phyloP scores from a whole-genome alignment of 2,113 vertebrate species.

The Halichoeres trimaculatus region DNA sequence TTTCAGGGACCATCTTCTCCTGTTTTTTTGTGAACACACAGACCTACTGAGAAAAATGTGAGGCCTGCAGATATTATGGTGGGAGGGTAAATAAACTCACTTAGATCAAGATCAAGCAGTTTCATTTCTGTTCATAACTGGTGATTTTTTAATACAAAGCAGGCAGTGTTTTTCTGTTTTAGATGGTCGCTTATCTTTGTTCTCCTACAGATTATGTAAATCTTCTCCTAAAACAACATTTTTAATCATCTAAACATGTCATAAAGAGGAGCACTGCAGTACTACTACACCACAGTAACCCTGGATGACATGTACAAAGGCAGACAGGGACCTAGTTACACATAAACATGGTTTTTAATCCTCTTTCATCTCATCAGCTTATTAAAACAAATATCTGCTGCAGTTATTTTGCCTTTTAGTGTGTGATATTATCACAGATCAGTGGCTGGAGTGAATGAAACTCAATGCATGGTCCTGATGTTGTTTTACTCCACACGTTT shows the following conservation, averaged over 20 bases:
- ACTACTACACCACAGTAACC: not conserved
- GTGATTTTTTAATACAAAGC: too few relatives aligned
- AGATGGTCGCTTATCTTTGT: too few relatives aligned
- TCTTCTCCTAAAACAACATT: not conserved
- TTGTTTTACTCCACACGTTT: not conserved
- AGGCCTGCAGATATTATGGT: not conserved
- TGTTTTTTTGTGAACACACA: not conserved
- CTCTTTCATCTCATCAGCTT: slow-evolving; percentile 21
- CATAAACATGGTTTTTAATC: slow-evolving; percentile 12
- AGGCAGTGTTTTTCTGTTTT: too few relatives aligned
- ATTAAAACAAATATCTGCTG: slow-evolving; percentile 21
- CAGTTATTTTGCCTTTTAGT: slow-evolving; percentile 3
- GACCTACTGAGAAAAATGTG: not conserved
- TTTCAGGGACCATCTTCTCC: not conserved
- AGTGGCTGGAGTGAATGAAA: not conserved
- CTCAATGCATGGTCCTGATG: not conserved
- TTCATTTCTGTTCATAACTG: too few relatives aligned
- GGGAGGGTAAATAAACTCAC: slow-evolving; percentile 22
- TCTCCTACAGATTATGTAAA: too few relatives aligned
- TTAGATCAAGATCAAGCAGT: slow-evolving; percentile 37
- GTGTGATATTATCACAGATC: slow-evolving; percentile 7
- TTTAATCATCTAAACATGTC: not conserved
- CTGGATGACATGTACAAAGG: not conserved
- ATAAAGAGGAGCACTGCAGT: not conserved
- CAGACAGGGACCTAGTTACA: not conserved